Evolutionary conservation across 2,888 invertebrate genomes (phyloP), one percentile per base, ranked within the genome.

Genomic region (Drosophila ustulata): DNA sequence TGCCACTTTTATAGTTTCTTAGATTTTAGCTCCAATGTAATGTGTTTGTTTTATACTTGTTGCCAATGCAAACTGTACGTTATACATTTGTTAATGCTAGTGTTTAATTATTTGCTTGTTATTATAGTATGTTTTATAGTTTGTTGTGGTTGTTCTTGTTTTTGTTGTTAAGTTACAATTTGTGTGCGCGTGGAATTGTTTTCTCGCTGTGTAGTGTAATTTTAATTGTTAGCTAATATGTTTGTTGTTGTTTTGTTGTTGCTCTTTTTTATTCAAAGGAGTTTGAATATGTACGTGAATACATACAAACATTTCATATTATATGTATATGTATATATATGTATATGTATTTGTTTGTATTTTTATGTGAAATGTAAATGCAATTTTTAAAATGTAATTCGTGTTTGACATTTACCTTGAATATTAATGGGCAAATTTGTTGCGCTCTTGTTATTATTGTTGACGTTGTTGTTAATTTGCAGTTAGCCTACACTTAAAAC

Each of bases 321-420:
- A 72, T 83, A 83, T 72, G 71, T 45, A 58, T 47, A 25, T 41
- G 32, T 67, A 52, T 50, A 43, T 71, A 66, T 52, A 47, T 57
- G 32, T 56, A 70, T 75, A 63, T 55, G 25, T 47, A 65, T 65
- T 59, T 56, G 65, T 75, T 59, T 55, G 25, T 47, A 65, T 65
- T 59, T 69, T 43, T 55, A 74, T 80, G 76, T 87, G 88, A 76
- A 83, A 84, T 84, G 83, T 84, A 84, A 83, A 83, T 83, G 89
- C 83, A 83, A 86, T 64, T 55, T 69, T 72, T 75, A 57, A 76
- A 74, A 71, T 76, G 71, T 71, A 76, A 71, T 80, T 69, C 66
- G 57, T 41, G 57, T 63, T 80, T 68, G 56, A 68, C 82, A 73
- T 75, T 79, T 80, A 84, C 81, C 59, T 80, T 59, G 75, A 86